phyloP scores from a whole-genome alignment of 2,113 vertebrate species.

The Podiceps cristatus region DNA sequence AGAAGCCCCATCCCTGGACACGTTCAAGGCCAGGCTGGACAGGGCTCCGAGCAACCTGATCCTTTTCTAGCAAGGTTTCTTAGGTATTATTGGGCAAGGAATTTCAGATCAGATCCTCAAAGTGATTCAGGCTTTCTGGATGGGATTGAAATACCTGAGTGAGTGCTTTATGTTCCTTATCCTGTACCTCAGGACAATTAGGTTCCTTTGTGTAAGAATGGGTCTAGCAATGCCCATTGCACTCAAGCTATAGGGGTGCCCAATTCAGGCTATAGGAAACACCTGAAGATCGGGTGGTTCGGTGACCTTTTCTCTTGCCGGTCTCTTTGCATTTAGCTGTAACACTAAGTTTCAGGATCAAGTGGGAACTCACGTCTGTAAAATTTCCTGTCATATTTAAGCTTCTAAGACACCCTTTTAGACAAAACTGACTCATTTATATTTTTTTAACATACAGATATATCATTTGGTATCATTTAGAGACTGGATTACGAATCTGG shows the following conservation, averaged over 20 bases:
- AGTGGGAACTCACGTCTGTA: background rate
- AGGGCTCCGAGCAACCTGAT: no score
- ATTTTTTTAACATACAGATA: background rate
- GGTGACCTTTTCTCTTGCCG: background rate
- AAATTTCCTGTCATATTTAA: background rate
- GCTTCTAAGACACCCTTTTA: background rate
- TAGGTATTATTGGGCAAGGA: background rate
- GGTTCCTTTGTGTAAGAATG: background rate
- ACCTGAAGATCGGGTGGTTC: background rate
- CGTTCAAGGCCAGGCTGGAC: no score
- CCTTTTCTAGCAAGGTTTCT: background rate
- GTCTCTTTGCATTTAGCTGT: background rate
- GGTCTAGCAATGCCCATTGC: background rate
- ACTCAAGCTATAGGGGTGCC: no score
- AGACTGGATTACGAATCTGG: background rate
- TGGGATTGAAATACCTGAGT: background rate
- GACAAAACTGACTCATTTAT: background rate
- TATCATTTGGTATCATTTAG: background rate
- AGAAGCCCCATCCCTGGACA: no score
- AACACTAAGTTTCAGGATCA: background rate
- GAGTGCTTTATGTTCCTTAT: background rate
- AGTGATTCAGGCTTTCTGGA: background rate
- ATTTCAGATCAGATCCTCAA: background rate
- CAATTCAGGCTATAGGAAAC: background rate
- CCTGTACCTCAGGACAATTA: background rate